Conservation (phyloP, 2,113 vertebrate genomes). For the Illadopsis cleaveri region DNA sequence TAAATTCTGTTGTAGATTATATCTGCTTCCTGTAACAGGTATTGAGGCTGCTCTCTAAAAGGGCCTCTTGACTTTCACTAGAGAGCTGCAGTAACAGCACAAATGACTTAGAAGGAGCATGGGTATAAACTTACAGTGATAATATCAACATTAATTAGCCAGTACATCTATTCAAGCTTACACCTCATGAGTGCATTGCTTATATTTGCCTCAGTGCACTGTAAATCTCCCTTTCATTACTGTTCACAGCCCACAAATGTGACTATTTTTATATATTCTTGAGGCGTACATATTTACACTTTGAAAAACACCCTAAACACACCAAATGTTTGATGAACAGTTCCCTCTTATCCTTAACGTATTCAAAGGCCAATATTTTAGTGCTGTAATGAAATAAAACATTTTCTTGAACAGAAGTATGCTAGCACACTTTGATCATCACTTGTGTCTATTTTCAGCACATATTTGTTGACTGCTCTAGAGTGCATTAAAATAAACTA, state of each 20-base stretch:
- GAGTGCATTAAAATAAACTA: not conserved
- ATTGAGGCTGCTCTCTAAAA: not conserved
- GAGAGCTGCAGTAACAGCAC: not conserved
- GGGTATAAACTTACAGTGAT: not conserved
- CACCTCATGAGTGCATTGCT: not conserved
- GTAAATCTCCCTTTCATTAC: not conserved
- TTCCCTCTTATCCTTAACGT: not conserved
- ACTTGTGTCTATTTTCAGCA: constrained; percentile 13
- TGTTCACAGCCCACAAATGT: not conserved
- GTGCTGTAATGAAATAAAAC: not conserved
- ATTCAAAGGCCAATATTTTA: not conserved
- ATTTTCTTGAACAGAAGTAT: not conserved
- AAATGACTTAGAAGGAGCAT: not conserved
- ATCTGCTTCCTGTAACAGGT: constrained; percentile 13
- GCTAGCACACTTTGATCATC: not conserved
- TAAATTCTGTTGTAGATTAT: constrained; percentile 1
- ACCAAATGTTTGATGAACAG: not conserved
- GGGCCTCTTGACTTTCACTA: constrained; percentile 26
- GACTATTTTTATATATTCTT: not conserved
- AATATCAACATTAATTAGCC: constrained; percentile 10
- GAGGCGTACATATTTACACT: not conserved
- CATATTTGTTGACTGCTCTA: not conserved
- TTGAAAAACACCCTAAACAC: not conserved
- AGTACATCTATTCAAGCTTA: not conserved
- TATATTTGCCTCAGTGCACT: not conserved